Conservation (phyloP, 2,113 vertebrate genomes). For the Chamaetylas fuelleborni region DNA sequence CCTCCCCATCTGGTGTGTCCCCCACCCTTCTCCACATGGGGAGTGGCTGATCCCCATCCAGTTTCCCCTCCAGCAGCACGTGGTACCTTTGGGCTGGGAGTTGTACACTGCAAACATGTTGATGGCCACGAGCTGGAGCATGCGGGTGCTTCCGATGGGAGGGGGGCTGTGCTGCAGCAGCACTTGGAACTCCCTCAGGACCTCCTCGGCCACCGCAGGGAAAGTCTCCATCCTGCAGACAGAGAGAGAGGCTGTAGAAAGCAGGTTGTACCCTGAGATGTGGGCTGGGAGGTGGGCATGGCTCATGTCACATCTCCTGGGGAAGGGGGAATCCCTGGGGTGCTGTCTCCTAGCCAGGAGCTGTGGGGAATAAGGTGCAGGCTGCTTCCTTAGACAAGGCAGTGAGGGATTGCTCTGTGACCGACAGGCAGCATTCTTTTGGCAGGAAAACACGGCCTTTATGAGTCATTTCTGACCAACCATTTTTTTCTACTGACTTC, state of each 20-base stretch:
- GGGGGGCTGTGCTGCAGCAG: conserved; percentile 90
- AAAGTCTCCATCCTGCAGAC: conserved; percentile 94
- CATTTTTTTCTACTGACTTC: conserved; percentile 70
- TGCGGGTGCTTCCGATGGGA: conserved; percentile 86
- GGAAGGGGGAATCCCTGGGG: not conserved
- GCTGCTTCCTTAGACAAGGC: conserved; percentile 13
- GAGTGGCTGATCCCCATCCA: not conserved
- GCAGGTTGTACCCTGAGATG: not conserved
- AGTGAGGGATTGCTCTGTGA: conserved; percentile 31
- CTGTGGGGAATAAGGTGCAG: not conserved
- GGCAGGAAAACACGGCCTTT: conserved; percentile 64
- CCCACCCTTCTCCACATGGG: not conserved
- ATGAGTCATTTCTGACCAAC: conserved; percentile 70
- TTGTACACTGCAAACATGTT: conserved; percentile 98
- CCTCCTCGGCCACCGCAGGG: conserved; percentile 82
- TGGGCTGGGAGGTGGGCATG: not conserved
- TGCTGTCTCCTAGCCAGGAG: not conserved
- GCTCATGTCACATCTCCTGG: not conserved
- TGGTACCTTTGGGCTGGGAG: conserved; percentile 86
- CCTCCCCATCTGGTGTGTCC: conserved; percentile 19
- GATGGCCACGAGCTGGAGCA: conserved; percentile 95
- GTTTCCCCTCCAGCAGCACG: not conserved
- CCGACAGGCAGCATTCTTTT: conserved; percentile 56
- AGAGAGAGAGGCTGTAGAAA: conserved; percentile 13
- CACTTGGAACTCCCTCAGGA: conserved; percentile 89